Percentiles rank a stretch among this genome's conserved stretches.
Conservation (phyloP, 1,140 invertebrate species). For the Caenorhabditis briggsae region DNA sequence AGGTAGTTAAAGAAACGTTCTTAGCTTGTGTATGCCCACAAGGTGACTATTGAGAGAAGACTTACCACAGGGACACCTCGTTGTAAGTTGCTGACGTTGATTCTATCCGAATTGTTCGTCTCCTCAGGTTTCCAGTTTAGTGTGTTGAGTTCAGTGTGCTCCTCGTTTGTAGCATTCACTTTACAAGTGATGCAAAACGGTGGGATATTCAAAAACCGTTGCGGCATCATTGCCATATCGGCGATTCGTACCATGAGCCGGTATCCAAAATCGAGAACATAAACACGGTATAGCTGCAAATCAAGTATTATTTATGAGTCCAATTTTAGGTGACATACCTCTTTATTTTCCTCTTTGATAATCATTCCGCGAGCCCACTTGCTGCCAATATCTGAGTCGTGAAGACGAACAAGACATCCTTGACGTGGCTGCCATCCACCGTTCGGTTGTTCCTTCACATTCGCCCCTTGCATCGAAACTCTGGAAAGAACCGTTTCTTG, state of each 20-base stretch:
- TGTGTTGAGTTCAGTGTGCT: too few species aligned
- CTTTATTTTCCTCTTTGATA: background rate
- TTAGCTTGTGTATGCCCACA: too few species aligned
- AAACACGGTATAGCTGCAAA: conserved; percentile 2
- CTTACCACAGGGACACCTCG: too few species aligned
- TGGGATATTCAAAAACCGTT: background rate
- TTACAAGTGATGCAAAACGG: background rate
- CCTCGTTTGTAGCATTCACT: too few species aligned
- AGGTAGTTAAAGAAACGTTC: too few species aligned
- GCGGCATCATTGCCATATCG: background rate
- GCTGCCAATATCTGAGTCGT: background rate
- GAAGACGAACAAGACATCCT: background rate
- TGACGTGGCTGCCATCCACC: background rate
- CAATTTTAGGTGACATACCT: too few species aligned
- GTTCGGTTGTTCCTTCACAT: background rate
- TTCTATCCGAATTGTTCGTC: too few species aligned
- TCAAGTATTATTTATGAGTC: background rate
- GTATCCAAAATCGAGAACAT: background rate
- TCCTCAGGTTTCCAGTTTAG: too few species aligned
- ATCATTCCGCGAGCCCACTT: background rate
- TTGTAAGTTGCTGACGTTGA: too few species aligned
- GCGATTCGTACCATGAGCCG: background rate
- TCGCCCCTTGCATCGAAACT: background rate
- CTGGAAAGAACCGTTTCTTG: background rate
- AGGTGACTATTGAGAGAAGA: too few species aligned